phyloP scores from a whole-genome alignment of 2,113 vertebrate species.

The Pomatostomus ruficeps region DNA sequence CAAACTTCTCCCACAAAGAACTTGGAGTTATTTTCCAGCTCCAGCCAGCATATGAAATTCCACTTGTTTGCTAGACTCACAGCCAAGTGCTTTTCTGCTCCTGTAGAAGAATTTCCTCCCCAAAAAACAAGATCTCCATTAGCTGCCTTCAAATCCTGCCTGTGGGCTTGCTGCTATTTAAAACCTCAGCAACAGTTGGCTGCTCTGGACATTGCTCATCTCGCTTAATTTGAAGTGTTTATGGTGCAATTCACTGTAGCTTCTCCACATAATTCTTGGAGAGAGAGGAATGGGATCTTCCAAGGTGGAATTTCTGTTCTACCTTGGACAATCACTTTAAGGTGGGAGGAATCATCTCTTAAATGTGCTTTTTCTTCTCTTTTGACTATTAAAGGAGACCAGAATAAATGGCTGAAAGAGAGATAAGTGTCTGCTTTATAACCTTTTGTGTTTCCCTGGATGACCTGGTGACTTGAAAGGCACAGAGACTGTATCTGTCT shows the following conservation, averaged over 20 bases:
- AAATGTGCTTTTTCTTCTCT: not conserved
- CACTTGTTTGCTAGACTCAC: not conserved
- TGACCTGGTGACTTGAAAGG: not conserved
- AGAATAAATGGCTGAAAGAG: not conserved
- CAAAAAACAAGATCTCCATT: not conserved
- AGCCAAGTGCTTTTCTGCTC: not conserved
- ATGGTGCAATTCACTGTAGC: not conserved
- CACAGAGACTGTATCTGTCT: not conserved
- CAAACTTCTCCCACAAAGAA: not conserved
- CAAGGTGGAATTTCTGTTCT: not conserved
- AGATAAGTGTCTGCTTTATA: not conserved
- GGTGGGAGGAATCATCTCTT: not conserved
- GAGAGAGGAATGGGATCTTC: not conserved
- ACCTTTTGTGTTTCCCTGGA: not conserved
- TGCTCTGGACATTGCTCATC: slow-evolving; percentile 9
- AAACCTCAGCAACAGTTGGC: not conserved
- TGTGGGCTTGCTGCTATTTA: not conserved
- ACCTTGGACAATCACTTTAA: not conserved
- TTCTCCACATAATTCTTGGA: not conserved
- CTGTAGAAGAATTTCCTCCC: not conserved
- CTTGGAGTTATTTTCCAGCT: not conserved
- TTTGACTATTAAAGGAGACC: not conserved
- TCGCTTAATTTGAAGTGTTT: slow-evolving; percentile 4
- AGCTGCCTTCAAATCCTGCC: not conserved
- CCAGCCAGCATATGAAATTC: not conserved